phyloP scores from a whole-genome alignment of 2,888 invertebrate genomes.

The Xanthia icteritia region DNA sequence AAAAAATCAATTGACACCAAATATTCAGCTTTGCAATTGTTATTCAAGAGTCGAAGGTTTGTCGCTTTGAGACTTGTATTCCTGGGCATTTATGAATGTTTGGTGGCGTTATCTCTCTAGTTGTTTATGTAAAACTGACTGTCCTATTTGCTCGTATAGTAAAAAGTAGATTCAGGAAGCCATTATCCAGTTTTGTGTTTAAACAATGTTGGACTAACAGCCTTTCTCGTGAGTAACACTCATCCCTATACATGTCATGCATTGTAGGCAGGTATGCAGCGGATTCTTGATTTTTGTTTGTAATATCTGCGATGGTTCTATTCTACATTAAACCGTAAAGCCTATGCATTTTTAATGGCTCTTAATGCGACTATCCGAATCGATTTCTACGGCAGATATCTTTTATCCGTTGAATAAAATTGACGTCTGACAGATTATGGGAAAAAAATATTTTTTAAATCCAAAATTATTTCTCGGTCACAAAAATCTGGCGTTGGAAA shows the following conservation, averaged over 20 bases:
- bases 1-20: constrained; percentile 34
- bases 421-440: background rate
- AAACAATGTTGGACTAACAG: background rate
- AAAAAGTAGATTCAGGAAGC: constrained; percentile 16
- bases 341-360: constrained; percentile 20
- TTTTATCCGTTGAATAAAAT: background rate
- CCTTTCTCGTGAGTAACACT: background rate
- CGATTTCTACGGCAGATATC: background rate
- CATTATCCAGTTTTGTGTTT: constrained; percentile 4
- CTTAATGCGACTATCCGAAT: constrained; percentile 7
- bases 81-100: constrained; percentile 59
- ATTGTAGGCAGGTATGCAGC: background rate
- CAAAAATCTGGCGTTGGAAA: background rate
- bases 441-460: background rate
- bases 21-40: constrained; percentile 54
- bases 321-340: background rate
- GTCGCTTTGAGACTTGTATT: constrained; percentile 55
- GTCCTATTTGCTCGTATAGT: constrained; percentile 35
- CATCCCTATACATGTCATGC: background rate
- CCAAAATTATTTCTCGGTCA: background rate
- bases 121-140: constrained; percentile 50
- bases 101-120: constrained; percentile 38
- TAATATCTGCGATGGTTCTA: constrained; percentile 19
- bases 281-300: background rate
- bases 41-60: constrained; percentile 55